Evolutionary conservation across 1,140 invertebrate species (phyloP), one percentile per base, ranked within the genome.

Genomic region (Aphelenchoides avenae): DNA sequence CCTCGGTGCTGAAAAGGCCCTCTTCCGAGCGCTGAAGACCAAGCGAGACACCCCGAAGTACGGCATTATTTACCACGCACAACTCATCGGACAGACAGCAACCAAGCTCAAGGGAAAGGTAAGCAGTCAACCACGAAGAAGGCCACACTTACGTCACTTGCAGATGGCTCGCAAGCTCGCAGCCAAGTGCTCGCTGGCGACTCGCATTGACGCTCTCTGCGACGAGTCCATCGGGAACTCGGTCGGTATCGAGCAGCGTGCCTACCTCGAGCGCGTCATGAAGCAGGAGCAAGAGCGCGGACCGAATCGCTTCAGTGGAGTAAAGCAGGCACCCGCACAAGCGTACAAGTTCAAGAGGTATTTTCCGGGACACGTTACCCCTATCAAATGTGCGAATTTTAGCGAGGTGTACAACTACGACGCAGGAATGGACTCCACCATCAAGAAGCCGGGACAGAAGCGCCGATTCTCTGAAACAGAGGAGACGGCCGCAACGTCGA

Each of bases 41-140:
- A 94, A 92, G 73, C 89, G 91, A 70, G 90, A 97, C 71, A 99
- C 95, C 0, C 95, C 94, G 0, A 99, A 99, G 78, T 99, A 98
- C 80, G 95, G 95, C 83, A 81, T 99, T 2, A 94, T 99, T 61
- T 99, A 95, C 77, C 93, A 99, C 78, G 87, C 94, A 0, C 86
- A 89, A 64, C 78, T 98, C 5, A 86, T 99, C 27, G 89, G 89
- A 2, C 87, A 92, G 75, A 84, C 86, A 2, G 87, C 85, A 62
- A 83, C 84, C 0, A 90, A 89, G 76, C 86, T 90, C 56, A 97
- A 98, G 77, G 94, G 88, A 65, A 86, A 90, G 84, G 82, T 82
- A 53, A 71, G 73, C n/a, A 18, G n/a, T n/a, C n/a, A n/a, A n/a
- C n/a, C n/a, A n/a, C n/a, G n/a, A n/a, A n/a, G n/a, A n/a, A n/a